phyloP scores from a whole-genome alignment of 2,888 invertebrate species.

The Fragum whitleyi region DNA sequence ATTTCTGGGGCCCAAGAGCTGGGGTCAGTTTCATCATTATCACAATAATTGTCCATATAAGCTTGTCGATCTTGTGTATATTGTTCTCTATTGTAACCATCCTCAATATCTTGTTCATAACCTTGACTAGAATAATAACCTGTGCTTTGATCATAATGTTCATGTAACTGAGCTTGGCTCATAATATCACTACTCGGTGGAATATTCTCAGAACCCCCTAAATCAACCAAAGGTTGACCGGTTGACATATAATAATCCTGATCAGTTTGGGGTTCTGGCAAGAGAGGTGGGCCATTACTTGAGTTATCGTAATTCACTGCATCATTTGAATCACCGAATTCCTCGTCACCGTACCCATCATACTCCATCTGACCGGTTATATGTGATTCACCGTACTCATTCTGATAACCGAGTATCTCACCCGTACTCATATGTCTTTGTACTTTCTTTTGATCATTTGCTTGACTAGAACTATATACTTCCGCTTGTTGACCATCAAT shows the following conservation, averaged over 20 bases:
- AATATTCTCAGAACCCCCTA: constrained; percentile 5
- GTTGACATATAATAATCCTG: constrained; percentile 42
- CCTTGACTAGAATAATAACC: constrained; percentile 37
- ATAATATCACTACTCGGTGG: background rate
- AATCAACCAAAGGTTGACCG: constrained; percentile 49
- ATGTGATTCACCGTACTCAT: constrained; percentile 56
- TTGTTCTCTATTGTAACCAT: background rate
- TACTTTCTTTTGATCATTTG: background rate
- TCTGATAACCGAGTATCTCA: constrained; percentile 61
- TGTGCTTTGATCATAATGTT: constrained; percentile 12
- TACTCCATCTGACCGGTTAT: constrained; percentile 58
- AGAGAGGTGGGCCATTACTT: constrained; percentile 3
- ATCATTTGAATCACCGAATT: constrained; percentile 33
- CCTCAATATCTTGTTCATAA: constrained; percentile 26
- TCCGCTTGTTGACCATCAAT: constrained; percentile 28
- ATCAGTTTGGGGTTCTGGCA: constrained; percentile 23
- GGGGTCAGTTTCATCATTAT: constrained; percentile 51
- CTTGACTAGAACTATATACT: constrained; percentile 20
- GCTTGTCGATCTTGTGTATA: constrained; percentile 8
- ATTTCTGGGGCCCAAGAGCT: constrained; percentile 56
- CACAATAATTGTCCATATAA: constrained; percentile 28
- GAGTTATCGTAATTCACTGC: constrained; percentile 32
- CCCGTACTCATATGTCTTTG: constrained; percentile 60
- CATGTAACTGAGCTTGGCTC: background rate
- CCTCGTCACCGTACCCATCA: constrained; percentile 53